Conservation (phyloP, 2,888 invertebrate species). For the Allygus modestus region DNA sequence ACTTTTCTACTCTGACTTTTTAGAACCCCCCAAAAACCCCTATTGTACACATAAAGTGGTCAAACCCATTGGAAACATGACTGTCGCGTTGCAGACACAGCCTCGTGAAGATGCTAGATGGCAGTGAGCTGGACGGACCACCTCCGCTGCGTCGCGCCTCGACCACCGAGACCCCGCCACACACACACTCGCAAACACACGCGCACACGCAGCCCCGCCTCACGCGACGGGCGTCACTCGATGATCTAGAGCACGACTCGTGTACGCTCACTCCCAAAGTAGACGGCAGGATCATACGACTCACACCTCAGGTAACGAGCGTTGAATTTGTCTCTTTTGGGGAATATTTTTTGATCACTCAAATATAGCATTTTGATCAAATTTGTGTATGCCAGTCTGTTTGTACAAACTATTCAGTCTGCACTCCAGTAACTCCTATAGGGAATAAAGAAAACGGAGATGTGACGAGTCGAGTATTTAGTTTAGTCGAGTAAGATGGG, state of each 20-base stretch:
- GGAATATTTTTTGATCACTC: too few relatives aligned
- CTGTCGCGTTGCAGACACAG: conserved; percentile 79
- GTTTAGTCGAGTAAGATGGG: too few relatives aligned
- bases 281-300: conserved; percentile 88
- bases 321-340: background rate
- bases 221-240: conserved; percentile 85
- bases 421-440: too few relatives aligned
- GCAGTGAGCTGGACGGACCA: conserved; percentile 83
- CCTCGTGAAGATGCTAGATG: conserved; percentile 86
- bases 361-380: too few relatives aligned
- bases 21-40: too few relatives aligned
- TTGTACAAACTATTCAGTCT: too few relatives aligned
- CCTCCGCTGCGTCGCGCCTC: conserved; percentile 81
- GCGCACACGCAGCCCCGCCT: conserved; percentile 73
- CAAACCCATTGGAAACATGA: too few relatives aligned
- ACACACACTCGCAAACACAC: conserved; percentile 65
- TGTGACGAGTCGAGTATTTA: too few relatives aligned
- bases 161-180: conserved; percentile 71
- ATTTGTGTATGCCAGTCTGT: too few relatives aligned
- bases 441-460: too few relatives aligned
- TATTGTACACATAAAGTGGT: too few relatives aligned
- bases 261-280: conserved; percentile 89
- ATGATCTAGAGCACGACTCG: conserved; percentile 89
- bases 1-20: too few relatives aligned
- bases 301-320: conserved; percentile 86